These are phyloP conservation scores for Pedetes capensis DNA, from an alignment of 2,113 vertebrate genomes.

Conservation along the genomic window DNA sequence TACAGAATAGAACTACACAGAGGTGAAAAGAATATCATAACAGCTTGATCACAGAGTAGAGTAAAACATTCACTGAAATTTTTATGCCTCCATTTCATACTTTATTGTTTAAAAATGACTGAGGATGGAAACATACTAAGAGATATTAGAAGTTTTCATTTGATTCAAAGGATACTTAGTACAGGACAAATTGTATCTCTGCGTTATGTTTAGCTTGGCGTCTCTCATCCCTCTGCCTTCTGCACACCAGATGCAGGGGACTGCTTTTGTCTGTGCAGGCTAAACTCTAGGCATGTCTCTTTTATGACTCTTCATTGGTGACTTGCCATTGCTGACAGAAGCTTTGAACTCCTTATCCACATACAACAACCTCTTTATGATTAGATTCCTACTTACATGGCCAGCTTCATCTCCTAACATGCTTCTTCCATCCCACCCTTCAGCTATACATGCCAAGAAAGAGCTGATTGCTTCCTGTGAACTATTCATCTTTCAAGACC, in stretches of 20 bases:
- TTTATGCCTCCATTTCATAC: neutral
- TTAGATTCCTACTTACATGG: neutral
- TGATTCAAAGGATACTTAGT: neutral
- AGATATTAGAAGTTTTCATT: slow-evolving; percentile 33
- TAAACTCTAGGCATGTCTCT: neutral
- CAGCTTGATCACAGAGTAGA: neutral
- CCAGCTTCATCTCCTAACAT: neutral
- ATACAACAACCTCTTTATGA: neutral
- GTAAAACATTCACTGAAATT: neutral
- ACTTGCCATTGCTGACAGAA: neutral
- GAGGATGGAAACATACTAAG: slow-evolving; percentile 13
- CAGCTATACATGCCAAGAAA: neutral
- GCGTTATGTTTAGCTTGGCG: slow-evolving; percentile 6
- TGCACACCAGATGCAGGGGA: neutral
- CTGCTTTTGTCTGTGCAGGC: neutral
- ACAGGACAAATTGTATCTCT: neutral
- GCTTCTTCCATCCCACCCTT: neutral
- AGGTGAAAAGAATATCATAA: neutral
- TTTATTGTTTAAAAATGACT: neutral
- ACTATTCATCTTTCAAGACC: neutral
- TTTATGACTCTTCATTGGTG: neutral
- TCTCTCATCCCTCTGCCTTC: slow-evolving; percentile 10
- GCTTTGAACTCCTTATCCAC: neutral
- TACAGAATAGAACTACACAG: neutral
- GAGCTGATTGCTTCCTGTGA: neutral